Evolutionary conservation across 2,888 invertebrate genomes (phyloP), one percentile per base, ranked within the genome.

Genomic region (Erebia ligea): DNA sequence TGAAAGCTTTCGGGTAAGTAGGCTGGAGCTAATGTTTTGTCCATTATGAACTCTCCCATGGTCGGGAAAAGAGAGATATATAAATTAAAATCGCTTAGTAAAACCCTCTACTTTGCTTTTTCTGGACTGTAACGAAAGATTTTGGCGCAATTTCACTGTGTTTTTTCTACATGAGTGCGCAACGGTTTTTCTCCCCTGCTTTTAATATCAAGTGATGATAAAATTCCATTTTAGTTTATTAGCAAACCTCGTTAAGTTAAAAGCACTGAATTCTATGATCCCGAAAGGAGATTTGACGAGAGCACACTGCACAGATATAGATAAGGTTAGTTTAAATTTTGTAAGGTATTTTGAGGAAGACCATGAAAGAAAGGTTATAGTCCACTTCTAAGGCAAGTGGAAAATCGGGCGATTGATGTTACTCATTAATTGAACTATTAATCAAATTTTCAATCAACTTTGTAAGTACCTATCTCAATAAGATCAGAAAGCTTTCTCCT

Each of bases 21-120:
- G 86, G 84, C 84, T 82, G 82, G 82, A 79, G 88, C 85, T 91
- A 92, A 92, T 92, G 91, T 89, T 88, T 85, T 83, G 86, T 85
- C 88, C 91, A 92, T 92, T 91, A 91, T 86, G 85, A 87, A 85
- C 86, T 78, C 83, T 54, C 57, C 76, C 78, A 78, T 80, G 81
- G 81, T 80, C 78, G 78, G 76, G 81, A 81, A 82, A 81, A 84
- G 80, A 74, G 80, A 75, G 87, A 88, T 85, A 87, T 86, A 88
- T 86, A 88, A 89, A 87, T 86, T 85, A 86, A 88, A 84, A 85
- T 81, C 82, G 76, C 78, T 78, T 76, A 74, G 77, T 75, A 77
- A 74, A 76, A 79, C 78, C 73, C 77, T 76, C 77, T 76, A 78
- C 66, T 52, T 69, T 50, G 19, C 79, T 79, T 77, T 78, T 79